These are phyloP conservation scores for Procambarus virginalis DNA, from an alignment of 1,140 invertebrate genomes.

Conservation along the genomic window DNA sequence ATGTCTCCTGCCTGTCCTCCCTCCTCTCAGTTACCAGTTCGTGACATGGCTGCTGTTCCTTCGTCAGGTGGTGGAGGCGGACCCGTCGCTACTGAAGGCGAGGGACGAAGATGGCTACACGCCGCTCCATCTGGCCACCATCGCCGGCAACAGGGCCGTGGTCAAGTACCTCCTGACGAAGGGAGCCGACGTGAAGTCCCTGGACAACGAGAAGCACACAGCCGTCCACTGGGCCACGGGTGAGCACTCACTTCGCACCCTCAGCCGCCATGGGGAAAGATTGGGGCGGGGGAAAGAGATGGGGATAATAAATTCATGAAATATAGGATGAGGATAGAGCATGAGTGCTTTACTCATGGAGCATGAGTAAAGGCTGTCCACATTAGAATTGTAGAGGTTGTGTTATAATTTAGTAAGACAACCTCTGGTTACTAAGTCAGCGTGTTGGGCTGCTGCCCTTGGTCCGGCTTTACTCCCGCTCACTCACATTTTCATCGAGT, in stretches of 20 bases:
- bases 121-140: constrained; percentile 92
- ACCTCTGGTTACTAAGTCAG: no score
- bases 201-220: constrained; percentile 95
- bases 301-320: no score
- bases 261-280: no score
- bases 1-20: neutral
- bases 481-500: no score
- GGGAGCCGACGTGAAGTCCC: constrained; percentile 89
- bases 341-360: no score
- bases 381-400: no score
- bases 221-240: constrained; percentile 99
- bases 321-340: no score
- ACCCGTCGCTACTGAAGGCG: constrained; percentile 85
- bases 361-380: no score
- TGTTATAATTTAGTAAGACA: no score
- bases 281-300: neutral
- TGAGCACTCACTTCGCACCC: constrained; percentile 74
- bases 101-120: constrained; percentile 95
- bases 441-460: no score
- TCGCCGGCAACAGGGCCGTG: constrained; percentile 86
- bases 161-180: constrained; percentile 86
- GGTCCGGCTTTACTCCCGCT: no score
- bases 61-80: constrained; percentile 77
- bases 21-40: neutral
- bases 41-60: neutral